phyloP scores from a whole-genome alignment of 2,113 vertebrate genomes.

The Eclectus roratus region DNA sequence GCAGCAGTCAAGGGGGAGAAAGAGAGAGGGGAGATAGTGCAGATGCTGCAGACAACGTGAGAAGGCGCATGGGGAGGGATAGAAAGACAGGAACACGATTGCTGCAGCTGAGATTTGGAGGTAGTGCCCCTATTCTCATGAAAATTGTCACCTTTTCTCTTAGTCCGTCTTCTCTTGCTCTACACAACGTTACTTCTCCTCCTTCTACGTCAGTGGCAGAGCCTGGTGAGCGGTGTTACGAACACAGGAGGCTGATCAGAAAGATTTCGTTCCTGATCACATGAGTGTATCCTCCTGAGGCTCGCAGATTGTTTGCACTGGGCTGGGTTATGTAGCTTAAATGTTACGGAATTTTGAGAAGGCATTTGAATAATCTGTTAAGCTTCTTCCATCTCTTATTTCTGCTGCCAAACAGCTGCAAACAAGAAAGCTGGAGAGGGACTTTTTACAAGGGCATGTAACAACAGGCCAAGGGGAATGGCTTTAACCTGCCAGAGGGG shows the following conservation, averaged over 20 bases:
- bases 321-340: slow-evolving; percentile 1
- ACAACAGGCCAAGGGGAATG: not conserved
- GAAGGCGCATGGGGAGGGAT: not conserved
- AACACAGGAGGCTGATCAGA: not conserved
- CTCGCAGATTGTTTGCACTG: not conserved
- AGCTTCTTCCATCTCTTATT: not conserved
- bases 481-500: not conserved
- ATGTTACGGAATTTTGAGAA: not conserved
- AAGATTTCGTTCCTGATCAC: not conserved
- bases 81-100: not conserved
- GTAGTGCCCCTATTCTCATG: not conserved
- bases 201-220: not conserved
- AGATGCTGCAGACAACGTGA: not conserved
- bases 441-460: not conserved
- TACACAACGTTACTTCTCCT: not conserved
- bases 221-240: not conserved
- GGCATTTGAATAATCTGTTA: not conserved
- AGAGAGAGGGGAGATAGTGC: not conserved
- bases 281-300: not conserved
- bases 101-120: not conserved
- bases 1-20: not conserved
- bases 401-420: not conserved
- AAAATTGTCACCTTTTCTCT: not conserved
- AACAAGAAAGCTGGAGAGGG: not conserved
- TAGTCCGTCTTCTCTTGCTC: not conserved